Base-by-base conservation (phyloP, 1,140 invertebrate species). In the Drosophila littoralis region DNA sequence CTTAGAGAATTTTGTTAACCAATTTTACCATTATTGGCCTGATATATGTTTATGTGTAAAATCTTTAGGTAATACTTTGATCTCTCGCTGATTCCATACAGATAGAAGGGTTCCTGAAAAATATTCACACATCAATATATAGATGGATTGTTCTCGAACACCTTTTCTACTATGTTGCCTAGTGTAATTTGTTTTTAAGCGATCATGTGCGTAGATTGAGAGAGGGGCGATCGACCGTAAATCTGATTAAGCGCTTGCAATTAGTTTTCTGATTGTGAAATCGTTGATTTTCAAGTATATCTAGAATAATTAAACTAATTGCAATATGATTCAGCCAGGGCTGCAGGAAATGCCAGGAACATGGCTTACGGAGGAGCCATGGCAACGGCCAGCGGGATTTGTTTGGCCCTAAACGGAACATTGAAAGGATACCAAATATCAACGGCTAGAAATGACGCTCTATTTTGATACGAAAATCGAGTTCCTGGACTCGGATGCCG, bases 391-490 rank as follows among this genome's bases (percentile, higher is more conserved):
- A 57, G 15, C 33, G 17, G 12, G 22, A 28, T 91, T 40, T 46
- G 28, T 60, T 45, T 52, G 42, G 15, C 48, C 51, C 38, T 38
- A 6, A 3, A 15, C 12, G 13, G 13, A n/a, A 43, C 8, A 32
- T 10, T 28, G 10, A 55, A 73, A 33, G 57, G 40, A 46, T 12
- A 58, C 12, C 22, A 6, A 32, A 45, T 32, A n/a, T 7, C 40
- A 55, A 9, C 1, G 8, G n/a, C 8, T 12, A 75, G 12, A 36
- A 75, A 97, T 97, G 96, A 95, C 96, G 17, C 92, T 96, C 2
- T 96, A 96, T 79, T 96, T 96, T 79, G 96, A 97, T 91, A 96
- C 94, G 58, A 95, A 95, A 79, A 94, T 96, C 15, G 94, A 94
- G 92, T 96, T 95, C 92, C 82, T 93, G 40, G 95, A 96, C 86